Conservation (phyloP, 2,888 invertebrate genomes). For the Entomobrya proxima region DNA sequence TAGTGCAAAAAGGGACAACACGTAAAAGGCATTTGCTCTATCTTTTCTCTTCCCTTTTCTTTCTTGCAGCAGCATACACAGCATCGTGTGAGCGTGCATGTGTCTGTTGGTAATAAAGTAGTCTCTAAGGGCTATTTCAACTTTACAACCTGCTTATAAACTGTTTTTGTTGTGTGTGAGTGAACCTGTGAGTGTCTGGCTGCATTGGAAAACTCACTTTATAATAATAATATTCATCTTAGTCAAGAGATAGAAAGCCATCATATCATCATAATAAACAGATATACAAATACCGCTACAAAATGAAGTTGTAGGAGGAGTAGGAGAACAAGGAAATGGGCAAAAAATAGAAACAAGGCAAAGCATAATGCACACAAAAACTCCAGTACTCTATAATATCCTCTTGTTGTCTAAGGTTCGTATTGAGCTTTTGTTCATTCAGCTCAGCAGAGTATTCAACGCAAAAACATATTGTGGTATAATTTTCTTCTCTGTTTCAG, state of each 20-base stretch:
- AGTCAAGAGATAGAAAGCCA: neutral
- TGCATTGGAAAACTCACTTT: neutral
- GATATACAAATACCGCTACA: neutral
- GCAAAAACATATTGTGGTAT: neutral
- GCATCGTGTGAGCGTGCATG: neutral
- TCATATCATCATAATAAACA: neutral
- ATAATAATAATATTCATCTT: slow-evolving; percentile 1
- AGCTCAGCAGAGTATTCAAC: neutral
- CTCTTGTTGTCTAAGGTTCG: neutral
- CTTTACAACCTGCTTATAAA: slow-evolving; percentile 55
- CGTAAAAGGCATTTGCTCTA: slow-evolving; percentile 27
- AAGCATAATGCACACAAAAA: neutral
- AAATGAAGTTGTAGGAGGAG: slow-evolving; percentile 15
- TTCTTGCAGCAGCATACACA: neutral
- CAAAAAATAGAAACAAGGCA: neutral
- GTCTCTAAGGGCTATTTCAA: slow-evolving; percentile 62
- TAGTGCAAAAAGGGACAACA: neutral
- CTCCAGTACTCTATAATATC: neutral
- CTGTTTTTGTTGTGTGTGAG: neutral
- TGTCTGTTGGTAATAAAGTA: slow-evolving; percentile 39
- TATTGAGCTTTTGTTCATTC: neutral
- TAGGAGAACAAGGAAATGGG: neutral
- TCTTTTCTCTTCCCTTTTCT: neutral
- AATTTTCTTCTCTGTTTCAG: too few relatives aligned
- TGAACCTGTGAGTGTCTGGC: neutral